phyloP scores from a whole-genome alignment of 2,113 vertebrate species.

The Pterocles orientalis region DNA sequence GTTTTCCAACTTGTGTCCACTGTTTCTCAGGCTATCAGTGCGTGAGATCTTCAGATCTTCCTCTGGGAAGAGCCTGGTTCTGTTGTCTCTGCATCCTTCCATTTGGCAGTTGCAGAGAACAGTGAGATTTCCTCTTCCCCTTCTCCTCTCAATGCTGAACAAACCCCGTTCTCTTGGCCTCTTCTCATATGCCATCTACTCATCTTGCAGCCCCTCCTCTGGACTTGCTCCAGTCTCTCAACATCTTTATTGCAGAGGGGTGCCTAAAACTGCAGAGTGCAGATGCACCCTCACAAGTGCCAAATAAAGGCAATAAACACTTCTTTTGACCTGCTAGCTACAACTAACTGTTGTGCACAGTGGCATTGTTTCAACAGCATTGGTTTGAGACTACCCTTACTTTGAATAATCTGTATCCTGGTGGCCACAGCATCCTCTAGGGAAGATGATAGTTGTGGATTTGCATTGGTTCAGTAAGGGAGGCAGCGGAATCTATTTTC shows the following conservation, averaged over 20 bases:
- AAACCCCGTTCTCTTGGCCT: not conserved
- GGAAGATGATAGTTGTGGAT: not conserved
- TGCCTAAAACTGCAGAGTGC: not conserved
- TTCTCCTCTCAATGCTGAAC: not conserved
- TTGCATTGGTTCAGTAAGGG: not conserved
- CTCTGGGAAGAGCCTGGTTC: not conserved
- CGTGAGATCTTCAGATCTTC: not conserved
- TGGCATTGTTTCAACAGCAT: not conserved
- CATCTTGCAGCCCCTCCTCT: not conserved
- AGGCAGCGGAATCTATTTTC: not conserved
- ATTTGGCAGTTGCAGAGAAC: not conserved
- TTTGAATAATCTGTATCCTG: not conserved
- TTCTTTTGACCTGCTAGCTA: not conserved
- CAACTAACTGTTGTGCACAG: not conserved
- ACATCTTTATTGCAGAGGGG: not conserved
- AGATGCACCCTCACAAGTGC: not conserved
- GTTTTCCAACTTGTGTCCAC: not conserved
- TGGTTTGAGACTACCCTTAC: not conserved
- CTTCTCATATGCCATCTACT: not conserved
- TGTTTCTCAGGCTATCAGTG: not conserved
- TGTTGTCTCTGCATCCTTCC: not conserved
- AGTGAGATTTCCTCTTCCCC: not conserved
- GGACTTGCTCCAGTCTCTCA: not conserved
- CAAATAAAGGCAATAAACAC: not conserved
- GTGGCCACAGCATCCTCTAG: not conserved